Evolutionary conservation across 2,888 invertebrate genomes (phyloP), one percentile per base, ranked within the genome.

Genomic region (Catonia carolina): DNA sequence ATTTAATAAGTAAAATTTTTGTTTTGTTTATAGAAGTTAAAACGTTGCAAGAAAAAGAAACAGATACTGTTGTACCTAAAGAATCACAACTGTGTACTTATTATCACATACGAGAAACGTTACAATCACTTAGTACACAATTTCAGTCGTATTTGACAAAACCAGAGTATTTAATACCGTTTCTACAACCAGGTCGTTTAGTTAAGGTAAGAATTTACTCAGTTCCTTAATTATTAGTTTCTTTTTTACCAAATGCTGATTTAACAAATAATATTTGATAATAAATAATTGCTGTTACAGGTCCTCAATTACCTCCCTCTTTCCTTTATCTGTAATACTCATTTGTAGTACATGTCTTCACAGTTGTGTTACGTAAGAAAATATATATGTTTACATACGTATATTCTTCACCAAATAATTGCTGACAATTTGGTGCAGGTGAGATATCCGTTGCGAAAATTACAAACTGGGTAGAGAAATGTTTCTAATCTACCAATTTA

Each of bases 141-240:
- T 89, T 94, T 72, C 78, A 88, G 23, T 75, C 77, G 0, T 92
- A 82, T 72, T 79, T 97, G 61, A 90, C 89, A 0, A 84, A 85
- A 67, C 90, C 97, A 0, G 83, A 89, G 69, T 89, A 95, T 72
- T 74, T 98, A 23, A 80, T 94, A 61, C 97, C 96, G 0, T 99
- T 96, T 75, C 74, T 99, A 57, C 93, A 96, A 71, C 91, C 95
- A 0, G 99, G 99, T 1, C 78, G 99, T 67, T 77, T 99, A 66
- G 80, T 98, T 12, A 90, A 93, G 76, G 92, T 96, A 70, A 67
- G 69, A 68, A 42, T 27, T 27, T 27, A 55, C 45, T 37, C 35
- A 8, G 14, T 22, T 47, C 23, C 20, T n/a, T 22, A 20, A 33
- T 36, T 14, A 45, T 48, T 61, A 20, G 56, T 47, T 42, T 52